These are phyloP conservation scores for Zosterops hypoxanthus DNA, from an alignment of 2,113 vertebrate genomes.

Conservation along the genomic window DNA sequence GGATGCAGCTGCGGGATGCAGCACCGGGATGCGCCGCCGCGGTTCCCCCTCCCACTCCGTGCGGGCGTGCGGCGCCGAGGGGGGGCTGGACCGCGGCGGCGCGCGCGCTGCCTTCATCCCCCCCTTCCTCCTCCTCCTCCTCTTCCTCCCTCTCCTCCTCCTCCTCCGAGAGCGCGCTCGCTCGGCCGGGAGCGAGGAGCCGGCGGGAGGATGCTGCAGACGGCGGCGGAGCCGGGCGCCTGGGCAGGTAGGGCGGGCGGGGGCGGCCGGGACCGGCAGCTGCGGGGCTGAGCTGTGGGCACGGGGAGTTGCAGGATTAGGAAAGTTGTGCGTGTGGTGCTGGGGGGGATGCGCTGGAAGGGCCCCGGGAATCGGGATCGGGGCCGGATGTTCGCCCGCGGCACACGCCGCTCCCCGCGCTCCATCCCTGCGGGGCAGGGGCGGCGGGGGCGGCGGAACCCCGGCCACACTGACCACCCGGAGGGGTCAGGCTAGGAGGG, in stretches of 20 bases:
- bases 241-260: constrained; percentile 8
- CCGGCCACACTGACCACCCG: not conserved
- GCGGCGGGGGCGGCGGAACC: not conserved
- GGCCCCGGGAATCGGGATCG: not conserved
- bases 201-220: constrained; percentile 40
- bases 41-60: not conserved
- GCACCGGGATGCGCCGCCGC: not conserved
- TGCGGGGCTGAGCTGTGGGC: not conserved
- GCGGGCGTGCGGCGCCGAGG: not conserved
- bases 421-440: not conserved
- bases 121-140: not conserved
- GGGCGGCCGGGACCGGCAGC: not conserved
- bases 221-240: constrained; percentile 29
- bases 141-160: not conserved
- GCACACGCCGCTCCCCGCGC: no score
- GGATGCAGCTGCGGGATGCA: not conserved
- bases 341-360: not conserved
- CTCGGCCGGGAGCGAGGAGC: constrained; percentile 47
- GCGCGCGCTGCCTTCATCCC: constrained; percentile 20
- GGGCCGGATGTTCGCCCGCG: not conserved
- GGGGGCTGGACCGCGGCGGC: not conserved
- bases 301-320: not conserved
- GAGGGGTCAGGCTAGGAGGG: not conserved
- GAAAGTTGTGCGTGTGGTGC: not conserved
- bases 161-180: constrained; percentile 28